These are phyloP conservation scores for Brachionus plicatilis DNA, from an alignment of 1,140 invertebrate species.

Conservation along the genomic window DNA sequence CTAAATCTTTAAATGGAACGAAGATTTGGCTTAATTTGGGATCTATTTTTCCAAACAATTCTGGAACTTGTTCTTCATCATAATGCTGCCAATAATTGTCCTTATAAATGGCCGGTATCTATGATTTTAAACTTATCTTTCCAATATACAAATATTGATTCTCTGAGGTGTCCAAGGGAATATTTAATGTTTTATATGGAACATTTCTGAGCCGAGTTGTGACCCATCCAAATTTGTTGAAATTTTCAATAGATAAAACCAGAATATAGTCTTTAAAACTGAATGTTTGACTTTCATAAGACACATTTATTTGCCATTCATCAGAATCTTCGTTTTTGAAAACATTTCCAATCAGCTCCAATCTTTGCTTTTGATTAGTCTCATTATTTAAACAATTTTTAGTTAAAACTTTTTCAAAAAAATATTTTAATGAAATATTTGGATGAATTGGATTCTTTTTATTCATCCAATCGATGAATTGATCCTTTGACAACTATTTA, in stretches of 20 bases:
- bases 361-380: background rate
- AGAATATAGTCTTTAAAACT: background rate
- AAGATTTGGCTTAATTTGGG: background rate
- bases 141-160: background rate
- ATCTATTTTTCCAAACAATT: conserved; percentile 22
- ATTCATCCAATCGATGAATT: background rate
- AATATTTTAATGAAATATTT: background rate
- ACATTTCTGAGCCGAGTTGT: background rate
- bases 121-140: background rate
- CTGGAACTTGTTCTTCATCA: background rate
- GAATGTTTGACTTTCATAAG: background rate
- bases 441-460: background rate
- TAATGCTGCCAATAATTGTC: conserved; percentile 1
- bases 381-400: background rate
- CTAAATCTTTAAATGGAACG: background rate
- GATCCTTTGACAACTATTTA: background rate
- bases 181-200: background rate
- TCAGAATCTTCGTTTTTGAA: background rate
- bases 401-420: background rate
- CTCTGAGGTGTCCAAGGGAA: background rate
- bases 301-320: background rate
- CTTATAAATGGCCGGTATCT: background rate
- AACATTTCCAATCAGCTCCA: background rate
- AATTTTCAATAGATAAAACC: background rate
- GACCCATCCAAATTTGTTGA: background rate